Conservation (phyloP, 2,113 vertebrate species). For the Arvicanthis niloticus region DNA sequence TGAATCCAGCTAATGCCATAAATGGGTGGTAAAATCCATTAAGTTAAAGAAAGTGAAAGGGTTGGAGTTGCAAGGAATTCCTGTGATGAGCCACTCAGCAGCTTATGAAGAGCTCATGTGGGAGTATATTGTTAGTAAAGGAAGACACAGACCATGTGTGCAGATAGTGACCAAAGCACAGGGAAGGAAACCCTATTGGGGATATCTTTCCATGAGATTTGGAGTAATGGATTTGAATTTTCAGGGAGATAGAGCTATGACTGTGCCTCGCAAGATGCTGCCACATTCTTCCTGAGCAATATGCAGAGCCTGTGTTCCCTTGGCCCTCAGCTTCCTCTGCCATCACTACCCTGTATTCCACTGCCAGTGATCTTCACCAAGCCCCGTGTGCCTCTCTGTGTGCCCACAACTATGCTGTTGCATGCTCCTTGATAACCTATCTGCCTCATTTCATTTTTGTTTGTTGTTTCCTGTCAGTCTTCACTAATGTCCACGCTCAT, state of each 20-base stretch:
- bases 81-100: fast-evolving
- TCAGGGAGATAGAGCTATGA: background rate
- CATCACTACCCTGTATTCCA: background rate
- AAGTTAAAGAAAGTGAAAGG: background rate
- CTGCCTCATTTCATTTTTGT: background rate
- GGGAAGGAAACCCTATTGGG: too few species aligned
- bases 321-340: background rate
- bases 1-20: background rate
- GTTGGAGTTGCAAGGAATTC: background rate
- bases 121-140: background rate
- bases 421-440: background rate
- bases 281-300: background rate
- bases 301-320: background rate
- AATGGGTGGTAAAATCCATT: background rate
- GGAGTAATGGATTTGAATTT: background rate
- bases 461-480: background rate
- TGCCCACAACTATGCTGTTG: background rate
- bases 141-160: background rate
- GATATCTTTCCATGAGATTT: background rate
- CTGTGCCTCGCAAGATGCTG: background rate
- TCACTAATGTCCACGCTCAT: background rate
- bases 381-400: background rate
- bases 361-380: fast-evolving
- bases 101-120: background rate
- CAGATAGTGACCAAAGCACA: background rate